Evolutionary conservation across 2,113 vertebrate genomes (phyloP), one percentile per base, ranked within the genome.

Genomic region (Noctilio leporinus): DNA sequence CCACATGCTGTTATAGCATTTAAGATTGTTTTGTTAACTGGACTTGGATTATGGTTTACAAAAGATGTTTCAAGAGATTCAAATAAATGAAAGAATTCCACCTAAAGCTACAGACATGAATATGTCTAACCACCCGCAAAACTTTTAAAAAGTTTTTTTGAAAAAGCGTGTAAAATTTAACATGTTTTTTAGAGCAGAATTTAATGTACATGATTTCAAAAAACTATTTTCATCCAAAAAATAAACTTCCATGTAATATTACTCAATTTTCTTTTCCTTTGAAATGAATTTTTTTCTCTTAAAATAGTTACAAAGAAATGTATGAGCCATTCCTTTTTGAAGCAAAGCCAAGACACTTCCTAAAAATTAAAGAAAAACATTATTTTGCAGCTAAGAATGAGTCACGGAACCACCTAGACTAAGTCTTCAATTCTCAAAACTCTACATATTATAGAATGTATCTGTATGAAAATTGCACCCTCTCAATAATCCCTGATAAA

Each of bases 21-120:
- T 64, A 83, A 70, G 20, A 73, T 82, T 90, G 67, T 94, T 96
- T 94, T 90, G 40, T 55, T 94, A 96, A 97, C 43, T 86, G 17
- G 15, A 69, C 30, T 92, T 78, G 76, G 81, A 75, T 87, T 90
- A 86, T 75, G 15, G 33, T 93, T 95, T 96, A 93, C 33, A 84
- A 62, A 84, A 93, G 53, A 94, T n/a, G 15, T 70, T 97, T 90
- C 65, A 90, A 62, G 77, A 89, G 38, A 90, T 28, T 83, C 40
- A 96, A 94, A 89, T 93, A 96, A 95, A 95, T 81, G 14, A 84
- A 81, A 14, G 22, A 47, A 95, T 93, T 45, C 38, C 38, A 64
- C 57, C 14, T 55, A 49, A 86, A 93, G 15, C 12, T 62, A 7
- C 5, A 91, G 19, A 20, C 15, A 76, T 49, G 30, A 72, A 65